Evolutionary conservation across 2,797 vertebrate genomes (phyloP), one percentile per base, ranked within the genome.

Genomic region (Alosa sapidissima): DNA sequence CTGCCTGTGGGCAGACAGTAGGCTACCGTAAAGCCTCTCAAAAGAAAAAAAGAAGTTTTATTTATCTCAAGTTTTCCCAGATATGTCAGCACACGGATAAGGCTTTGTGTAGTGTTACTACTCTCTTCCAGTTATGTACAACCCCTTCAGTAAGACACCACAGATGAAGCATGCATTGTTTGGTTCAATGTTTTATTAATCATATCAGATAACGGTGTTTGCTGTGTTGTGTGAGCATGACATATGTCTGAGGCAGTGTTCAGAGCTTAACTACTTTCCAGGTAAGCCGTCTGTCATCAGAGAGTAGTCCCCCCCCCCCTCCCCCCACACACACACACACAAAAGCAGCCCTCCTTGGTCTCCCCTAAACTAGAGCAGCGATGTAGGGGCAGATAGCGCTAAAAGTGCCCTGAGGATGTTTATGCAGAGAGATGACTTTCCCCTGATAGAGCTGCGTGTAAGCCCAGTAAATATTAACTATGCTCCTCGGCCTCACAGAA

Each of bases 381-480:
- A 9, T 78, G 36, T 33, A 51, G 84, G 45, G 84, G 24, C 88
- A 85, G 82, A 88, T 88, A 85, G 82, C 86, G 58, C 85, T 88
- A 85, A 84, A 84, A 85, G 51, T 21, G 88, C 88, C 88, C 72
- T 68, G 83, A 86, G 88, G 84, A 81, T 88, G 88, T 87, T 87
- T 87, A 84, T 5, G 28, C 86, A 68, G 82, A 83, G 83, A 87
- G 83, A 89, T 85, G 81, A 60, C 83, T 85, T 62, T 81, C 83
- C 81, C 58, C 83, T 84, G 86, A 87, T 85, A 83, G 86, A 75
- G 84, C 84, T 33, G 81, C 81, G 82, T 87, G 75, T 85, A 85
- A 81, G 68, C 62, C 41, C 68, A 48, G 84, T 84, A 83, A 89
- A 88, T 82, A 86, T 82, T 86, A 24, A 83, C 83, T 13, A 3